Evolutionary conservation across 2,888 invertebrate species (phyloP).

Genomic region (Junonia oenone): DNA sequence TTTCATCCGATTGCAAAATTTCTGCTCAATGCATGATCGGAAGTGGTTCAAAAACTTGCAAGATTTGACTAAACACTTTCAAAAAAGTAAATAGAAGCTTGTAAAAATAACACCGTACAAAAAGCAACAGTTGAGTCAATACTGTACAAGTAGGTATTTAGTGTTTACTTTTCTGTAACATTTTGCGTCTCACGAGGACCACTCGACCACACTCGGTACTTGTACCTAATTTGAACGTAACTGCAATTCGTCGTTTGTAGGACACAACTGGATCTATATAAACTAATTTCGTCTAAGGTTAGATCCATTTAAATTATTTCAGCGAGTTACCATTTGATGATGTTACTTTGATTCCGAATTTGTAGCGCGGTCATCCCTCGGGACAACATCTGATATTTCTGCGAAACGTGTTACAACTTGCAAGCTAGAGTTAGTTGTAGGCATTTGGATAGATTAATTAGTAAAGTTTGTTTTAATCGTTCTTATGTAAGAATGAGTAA

Average conservation of each 20-base stretch:
- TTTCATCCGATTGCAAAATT: no score
- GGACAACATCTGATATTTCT: constrained; percentile 14
- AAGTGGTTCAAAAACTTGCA: no score
- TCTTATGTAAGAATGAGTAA: background rate
- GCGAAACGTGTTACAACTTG: constrained; percentile 7
- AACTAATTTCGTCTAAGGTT: constrained; percentile 21
- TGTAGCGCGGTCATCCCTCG: constrained; percentile 22
- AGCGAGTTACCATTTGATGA: constrained; percentile 23
- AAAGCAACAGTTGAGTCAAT: background rate
- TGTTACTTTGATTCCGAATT: constrained; percentile 27
- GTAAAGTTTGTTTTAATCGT: background rate
- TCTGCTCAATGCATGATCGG: no score
- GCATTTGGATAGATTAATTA: constrained; percentile 1
- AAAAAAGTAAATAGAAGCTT: no score
- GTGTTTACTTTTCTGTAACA: background rate
- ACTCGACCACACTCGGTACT: constrained; percentile 3
- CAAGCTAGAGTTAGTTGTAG: background rate
- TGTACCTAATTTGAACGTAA: background rate
- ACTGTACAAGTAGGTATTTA: background rate
- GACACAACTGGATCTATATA: constrained; percentile 26
- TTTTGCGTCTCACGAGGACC: background rate
- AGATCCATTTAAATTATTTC: constrained; percentile 24
- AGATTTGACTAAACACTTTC: no score
- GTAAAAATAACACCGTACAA: no score
- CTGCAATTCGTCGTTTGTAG: constrained; percentile 16